Evolutionary conservation across 2,888 invertebrate genomes (phyloP).

Genomic region (Acronicta psi): DNA sequence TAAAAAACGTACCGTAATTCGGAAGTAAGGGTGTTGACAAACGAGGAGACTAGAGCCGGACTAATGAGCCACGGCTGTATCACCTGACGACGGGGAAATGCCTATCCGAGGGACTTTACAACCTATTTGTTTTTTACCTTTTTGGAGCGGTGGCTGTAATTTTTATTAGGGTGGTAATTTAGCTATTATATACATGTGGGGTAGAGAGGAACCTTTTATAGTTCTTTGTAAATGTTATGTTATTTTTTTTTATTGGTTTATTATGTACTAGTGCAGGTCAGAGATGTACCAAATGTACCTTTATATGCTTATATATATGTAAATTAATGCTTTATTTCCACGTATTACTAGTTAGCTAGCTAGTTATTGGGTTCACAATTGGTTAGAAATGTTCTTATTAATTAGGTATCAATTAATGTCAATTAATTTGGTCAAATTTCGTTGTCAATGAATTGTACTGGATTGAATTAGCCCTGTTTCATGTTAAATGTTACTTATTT

Average conservation of each 20-base stretch:
- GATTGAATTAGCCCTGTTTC: no score
- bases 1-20: conserved; percentile 78
- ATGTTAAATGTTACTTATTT: no score
- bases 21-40: conserved; percentile 80
- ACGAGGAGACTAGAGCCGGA: conserved; percentile 74
- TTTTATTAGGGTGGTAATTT: conserved; percentile 18
- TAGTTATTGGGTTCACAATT: no score
- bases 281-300: conserved; percentile 7
- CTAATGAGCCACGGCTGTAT: conserved; percentile 80
- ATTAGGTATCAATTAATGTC: no score
- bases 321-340: no score
- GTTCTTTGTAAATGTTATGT: not conserved
- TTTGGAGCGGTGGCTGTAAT: conserved; percentile 25
- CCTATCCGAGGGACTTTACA: conserved; percentile 63
- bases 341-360: no score
- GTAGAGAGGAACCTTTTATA: not conserved
- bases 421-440: no score
- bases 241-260: conserved; percentile 3
- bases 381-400: no score
- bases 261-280: conserved; percentile 19
- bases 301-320: conserved; percentile 25
- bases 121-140: conserved; percentile 63
- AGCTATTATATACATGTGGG: conserved; percentile 12
- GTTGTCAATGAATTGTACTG: no score
- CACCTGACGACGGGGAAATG: conserved; percentile 76